Evolutionary conservation across 2,113 vertebrate genomes (phyloP), one percentile per base, ranked within the genome.

Genomic region (Urocitellus parryii): DNA sequence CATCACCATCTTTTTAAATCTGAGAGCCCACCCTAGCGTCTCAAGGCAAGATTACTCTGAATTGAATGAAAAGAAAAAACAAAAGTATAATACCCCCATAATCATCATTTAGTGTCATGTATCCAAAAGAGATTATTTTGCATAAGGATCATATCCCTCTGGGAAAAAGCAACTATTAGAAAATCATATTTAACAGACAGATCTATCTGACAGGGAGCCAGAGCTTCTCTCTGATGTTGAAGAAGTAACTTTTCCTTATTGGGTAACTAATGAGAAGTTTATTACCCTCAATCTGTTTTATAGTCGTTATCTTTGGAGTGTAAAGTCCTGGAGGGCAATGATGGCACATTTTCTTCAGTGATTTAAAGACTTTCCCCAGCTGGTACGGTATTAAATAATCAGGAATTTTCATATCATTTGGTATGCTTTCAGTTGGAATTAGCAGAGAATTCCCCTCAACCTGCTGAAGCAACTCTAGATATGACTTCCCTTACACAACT

Each of bases 391-490:
- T 48, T 77, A 72, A 83, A 48, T 74, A 95, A 84, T 27, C 14
- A 79, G 42, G 20, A 8, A 84, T 53, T 63, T 91, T 86, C 61
- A 18, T 72, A 58, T 67, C 20, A 42, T 17, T 65, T 67, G 89
- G 65, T 16, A 70, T 80, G 42, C 32, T 87, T 95, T 87, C n/a
- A 51, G 67, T n/a, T 88, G 18, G 79, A 90, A 83, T 90, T 79
- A 90, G 82, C 13, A 51, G 68, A 76, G 92, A 83, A 56, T 51
- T 86, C 42, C 77, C 86, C 63, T 79, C n/a, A 82, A 34, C 45
- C 18, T 81, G 42, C 67, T 27, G 24, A 42, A 86, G 58, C 67
- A 68, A 74, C n/a, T 93, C 37, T 29, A 51, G 1, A 73, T 78
- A 10, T 2, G 12, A 34, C 39, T 81, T 72, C 61, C 80, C 65